Base-by-base conservation (phyloP, 2,888 invertebrate species). In the Hyles lineata region DNA sequence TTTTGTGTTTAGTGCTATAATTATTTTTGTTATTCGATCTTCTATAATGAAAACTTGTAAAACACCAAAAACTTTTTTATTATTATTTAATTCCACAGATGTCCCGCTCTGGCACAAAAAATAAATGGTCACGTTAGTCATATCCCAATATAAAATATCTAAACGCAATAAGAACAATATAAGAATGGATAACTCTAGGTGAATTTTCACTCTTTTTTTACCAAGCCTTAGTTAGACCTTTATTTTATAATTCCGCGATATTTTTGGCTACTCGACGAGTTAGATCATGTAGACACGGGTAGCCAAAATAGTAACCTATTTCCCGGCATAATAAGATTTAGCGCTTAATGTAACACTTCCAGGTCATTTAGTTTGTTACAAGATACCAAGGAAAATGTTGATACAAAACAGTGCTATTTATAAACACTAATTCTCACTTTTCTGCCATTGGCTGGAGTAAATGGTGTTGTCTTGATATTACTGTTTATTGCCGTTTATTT, bases 291-390 rank as follows among this genome's bases (percentile, higher is more conserved):
- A 23, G 67, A 25, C 50, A 15, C 21, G 63, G 21, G 21, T 50
- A 67, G 23, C 23, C 43, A 43, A 21, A 63, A 63, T 63, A 63
- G 25, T 25, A 43, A 23, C 50, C 15, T 70, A 70, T 63, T 67
- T 52, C 74, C n/a, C 58, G 55, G 32, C 29, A 73, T 67, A 50
- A 70, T 19, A 52, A 62, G 29, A 67, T 63, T 19, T 70, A 32
- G 61, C 55, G 35, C 29, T 55, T 72, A 62, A 43, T n/a, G 21
- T 43, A 23, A 50, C 23, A 5, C 23, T 67, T 67, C 67, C 50
- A 67, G 67, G 67, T 67, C 67, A 67, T 67, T 67, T 67, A 67
- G 23, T 67, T 50, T 23, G 43, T 67, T 67, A 67, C 23, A 67
- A 50, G 67, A 67, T 25, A 50, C 23, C 23, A 17, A 25, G 50